These are phyloP conservation scores for Uromys caudimaculatus DNA, from an alignment of 2,797 vertebrate genomes.

Conservation along the genomic window DNA sequence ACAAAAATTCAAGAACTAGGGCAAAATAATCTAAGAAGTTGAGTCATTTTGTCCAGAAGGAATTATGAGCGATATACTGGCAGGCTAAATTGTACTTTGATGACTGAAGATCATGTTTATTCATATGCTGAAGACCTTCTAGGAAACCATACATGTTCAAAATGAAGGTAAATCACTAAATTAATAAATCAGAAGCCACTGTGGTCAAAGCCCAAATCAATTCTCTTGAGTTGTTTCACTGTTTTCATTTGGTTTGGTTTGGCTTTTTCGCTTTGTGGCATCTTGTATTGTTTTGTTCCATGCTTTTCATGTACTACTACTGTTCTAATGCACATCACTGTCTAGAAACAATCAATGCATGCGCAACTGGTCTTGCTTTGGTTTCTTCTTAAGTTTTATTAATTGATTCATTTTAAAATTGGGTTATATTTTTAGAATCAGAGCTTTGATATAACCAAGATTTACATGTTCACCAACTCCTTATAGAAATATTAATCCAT, in stretches of 20 bases:
- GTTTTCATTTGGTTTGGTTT: background rate
- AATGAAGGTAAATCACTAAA: background rate
- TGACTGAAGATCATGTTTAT: background rate
- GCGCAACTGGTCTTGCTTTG: background rate
- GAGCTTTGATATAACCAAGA: background rate
- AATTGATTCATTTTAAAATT: background rate
- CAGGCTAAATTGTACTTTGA: background rate
- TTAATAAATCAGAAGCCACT: background rate
- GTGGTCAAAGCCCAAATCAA: background rate
- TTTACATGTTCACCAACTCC: background rate
- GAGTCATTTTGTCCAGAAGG: background rate
- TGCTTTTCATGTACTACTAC: background rate
- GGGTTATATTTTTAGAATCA: background rate
- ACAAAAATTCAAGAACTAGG: background rate
- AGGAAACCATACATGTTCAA: background rate
- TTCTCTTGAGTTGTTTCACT: background rate
- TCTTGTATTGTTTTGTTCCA: background rate
- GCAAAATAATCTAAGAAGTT: background rate
- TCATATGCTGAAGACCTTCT: background rate
- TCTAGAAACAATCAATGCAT: background rate
- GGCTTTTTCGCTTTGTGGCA: fast-evolving
- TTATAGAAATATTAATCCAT: background rate
- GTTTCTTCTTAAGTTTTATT: background rate
- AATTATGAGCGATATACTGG: background rate
- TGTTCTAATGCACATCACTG: background rate